Percentiles rank a stretch among this genome's conserved stretches.
phyloP scores from a whole-genome alignment of 2,888 invertebrate species.

The Anticlea derivata region DNA sequence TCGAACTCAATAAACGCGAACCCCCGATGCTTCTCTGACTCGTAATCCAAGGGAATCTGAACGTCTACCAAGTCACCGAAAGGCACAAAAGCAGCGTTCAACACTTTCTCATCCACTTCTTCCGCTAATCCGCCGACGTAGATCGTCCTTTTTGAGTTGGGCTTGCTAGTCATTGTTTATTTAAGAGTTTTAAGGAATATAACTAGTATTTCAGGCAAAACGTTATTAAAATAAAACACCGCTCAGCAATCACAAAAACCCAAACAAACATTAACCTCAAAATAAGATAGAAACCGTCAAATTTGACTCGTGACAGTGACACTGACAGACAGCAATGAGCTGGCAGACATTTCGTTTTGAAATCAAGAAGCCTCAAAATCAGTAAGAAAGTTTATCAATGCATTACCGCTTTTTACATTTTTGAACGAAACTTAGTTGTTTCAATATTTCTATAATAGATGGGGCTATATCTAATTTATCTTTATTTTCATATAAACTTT shows the following conservation, averaged over 20 bases:
- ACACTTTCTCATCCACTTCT: constrained; percentile 97
- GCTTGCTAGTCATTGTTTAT: constrained; percentile 72
- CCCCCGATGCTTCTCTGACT: constrained; percentile 98
- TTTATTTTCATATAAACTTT: too few species aligned
- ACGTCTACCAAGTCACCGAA: constrained; percentile 99
- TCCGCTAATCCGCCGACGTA: constrained; percentile 95
- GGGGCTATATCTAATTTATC: too few species aligned
- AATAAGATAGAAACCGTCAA: too few species aligned
- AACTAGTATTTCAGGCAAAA: not conserved
- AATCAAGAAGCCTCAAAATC: too few species aligned
- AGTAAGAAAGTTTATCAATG: too few species aligned
- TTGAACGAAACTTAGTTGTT: too few species aligned
- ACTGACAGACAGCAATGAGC: too few species aligned
- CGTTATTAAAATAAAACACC: not conserved
- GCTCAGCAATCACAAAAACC: not conserved
- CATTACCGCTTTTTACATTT: too few species aligned
- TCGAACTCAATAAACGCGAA: constrained; percentile 99
- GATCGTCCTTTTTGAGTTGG: constrained; percentile 91
- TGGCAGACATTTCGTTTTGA: too few species aligned
- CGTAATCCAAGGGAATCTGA: constrained; percentile 98
- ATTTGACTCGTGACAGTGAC: too few species aligned
- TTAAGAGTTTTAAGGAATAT: not conserved
- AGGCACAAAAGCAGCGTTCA: constrained; percentile 98
- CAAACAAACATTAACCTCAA: constrained; percentile 11
- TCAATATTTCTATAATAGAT: too few species aligned